Evolutionary conservation across 2,888 invertebrate genomes (phyloP).

Genomic region (Gnatocerus cornutus): DNA sequence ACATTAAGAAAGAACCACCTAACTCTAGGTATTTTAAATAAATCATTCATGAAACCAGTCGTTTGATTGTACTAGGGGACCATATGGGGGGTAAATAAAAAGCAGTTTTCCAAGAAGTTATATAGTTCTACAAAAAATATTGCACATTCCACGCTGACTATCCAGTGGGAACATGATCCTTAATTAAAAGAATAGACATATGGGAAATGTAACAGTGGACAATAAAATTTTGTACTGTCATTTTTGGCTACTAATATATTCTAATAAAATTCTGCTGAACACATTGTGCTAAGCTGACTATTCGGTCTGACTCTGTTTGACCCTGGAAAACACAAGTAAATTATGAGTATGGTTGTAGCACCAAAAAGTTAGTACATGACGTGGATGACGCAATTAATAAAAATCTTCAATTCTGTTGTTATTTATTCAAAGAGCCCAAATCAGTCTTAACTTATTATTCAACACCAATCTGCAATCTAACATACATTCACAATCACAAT

Average conservation of each 20-base stretch:
- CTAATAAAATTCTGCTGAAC: constrained; percentile 17
- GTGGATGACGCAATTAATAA: constrained; percentile 30
- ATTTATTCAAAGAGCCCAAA: constrained; percentile 40
- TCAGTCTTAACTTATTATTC: constrained; percentile 46
- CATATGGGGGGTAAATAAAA: constrained; percentile 1
- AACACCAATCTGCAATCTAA: constrained; percentile 14
- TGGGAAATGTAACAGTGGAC: background rate
- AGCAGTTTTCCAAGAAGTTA: background rate
- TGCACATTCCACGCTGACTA: background rate
- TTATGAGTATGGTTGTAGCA: constrained; percentile 5
- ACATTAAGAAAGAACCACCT: constrained; percentile 30
- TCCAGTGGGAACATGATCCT: constrained; percentile 2
- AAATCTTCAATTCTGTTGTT: constrained; percentile 32
- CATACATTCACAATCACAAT: constrained; percentile 23
- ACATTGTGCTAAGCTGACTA: constrained; percentile 13
- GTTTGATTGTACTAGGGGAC: background rate
- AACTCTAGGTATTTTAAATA: constrained; percentile 39
- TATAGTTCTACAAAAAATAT: constrained; percentile 22
- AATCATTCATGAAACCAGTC: background rate
- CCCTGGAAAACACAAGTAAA: constrained; percentile 42
- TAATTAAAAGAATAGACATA: background rate
- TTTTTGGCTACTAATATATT: constrained; percentile 2
- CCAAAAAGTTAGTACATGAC: constrained; percentile 35
- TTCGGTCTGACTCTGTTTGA: constrained; percentile 34
- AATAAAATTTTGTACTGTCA: constrained; percentile 2